Percentiles rank a stretch among this genome's conserved stretches.
Conservation (phyloP, 1,140 invertebrate species). For the Phthorimaea operculella region DNA sequence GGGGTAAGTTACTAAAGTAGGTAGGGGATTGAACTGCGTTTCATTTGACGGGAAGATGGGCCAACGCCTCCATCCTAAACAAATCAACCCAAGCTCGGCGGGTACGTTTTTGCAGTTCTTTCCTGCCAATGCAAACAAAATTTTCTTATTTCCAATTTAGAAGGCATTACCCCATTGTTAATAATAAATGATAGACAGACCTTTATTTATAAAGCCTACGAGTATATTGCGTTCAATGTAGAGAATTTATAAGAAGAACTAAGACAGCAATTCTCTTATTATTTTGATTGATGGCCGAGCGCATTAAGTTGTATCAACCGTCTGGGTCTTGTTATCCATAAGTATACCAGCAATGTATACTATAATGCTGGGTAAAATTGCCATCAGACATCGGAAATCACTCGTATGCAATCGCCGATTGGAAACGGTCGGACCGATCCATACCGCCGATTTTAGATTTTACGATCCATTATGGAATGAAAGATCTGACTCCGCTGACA, state of each 20-base stretch:
- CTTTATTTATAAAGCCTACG: not conserved
- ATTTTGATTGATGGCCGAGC: too few species aligned
- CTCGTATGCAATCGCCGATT: conserved; percentile 37
- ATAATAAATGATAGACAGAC: not conserved
- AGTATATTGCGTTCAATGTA: not conserved
- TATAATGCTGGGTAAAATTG: conserved; percentile 19
- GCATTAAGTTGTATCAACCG: too few species aligned
- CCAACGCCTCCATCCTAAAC: conserved; percentile 39
- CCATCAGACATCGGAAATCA: conserved; percentile 50
- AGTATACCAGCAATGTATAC: too few species aligned
- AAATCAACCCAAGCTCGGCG: conserved; percentile 31
- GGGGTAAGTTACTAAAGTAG: too few species aligned
- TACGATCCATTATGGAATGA: conserved; percentile 12
- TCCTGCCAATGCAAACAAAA: conserved; percentile 21
- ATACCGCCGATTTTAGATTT: conserved; percentile 14
- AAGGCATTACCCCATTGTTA: not conserved
- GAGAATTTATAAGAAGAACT: too few species aligned
- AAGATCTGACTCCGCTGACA: conserved; percentile 5
- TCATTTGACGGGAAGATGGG: conserved; percentile 7
- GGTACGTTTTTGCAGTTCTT: conserved; percentile 27
- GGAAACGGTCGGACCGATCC: conserved; percentile 32
- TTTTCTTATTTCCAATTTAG: conserved; percentile 7
- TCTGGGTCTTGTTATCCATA: too few species aligned
- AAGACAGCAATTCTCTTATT: too few species aligned
- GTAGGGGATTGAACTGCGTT: too few species aligned